Conservation (phyloP, 2,797 vertebrate genomes). For the Capromys pilorides region DNA sequence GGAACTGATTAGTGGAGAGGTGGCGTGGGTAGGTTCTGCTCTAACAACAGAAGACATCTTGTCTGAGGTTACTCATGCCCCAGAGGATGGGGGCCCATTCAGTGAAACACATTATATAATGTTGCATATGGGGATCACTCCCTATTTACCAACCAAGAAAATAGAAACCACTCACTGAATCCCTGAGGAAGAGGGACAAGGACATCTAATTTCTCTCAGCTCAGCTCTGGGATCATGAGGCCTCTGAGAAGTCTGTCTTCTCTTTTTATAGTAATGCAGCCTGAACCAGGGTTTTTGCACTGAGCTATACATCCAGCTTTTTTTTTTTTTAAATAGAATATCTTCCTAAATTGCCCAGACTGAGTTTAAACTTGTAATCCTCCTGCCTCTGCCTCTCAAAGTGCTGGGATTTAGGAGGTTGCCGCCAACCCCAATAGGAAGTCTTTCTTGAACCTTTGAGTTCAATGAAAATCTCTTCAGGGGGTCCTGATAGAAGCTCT, state of each 20-base stretch:
- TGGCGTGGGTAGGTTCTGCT: neutral
- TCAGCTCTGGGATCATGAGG: neutral
- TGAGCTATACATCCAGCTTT: neutral
- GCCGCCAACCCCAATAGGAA: neutral
- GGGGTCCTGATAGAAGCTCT: neutral
- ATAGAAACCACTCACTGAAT: neutral
- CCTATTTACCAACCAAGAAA: neutral
- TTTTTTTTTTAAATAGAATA: neutral
- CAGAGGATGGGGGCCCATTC: neutral
- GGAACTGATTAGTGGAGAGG: neutral
- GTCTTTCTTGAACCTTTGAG: neutral
- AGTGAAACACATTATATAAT: neutral
- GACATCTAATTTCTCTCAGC: neutral
- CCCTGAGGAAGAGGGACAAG: neutral
- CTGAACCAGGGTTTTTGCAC: neutral
- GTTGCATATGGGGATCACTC: neutral
- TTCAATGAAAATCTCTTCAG: neutral
- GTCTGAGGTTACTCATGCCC: neutral
- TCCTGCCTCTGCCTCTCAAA: neutral
- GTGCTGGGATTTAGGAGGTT: neutral
- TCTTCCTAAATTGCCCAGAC: neutral
- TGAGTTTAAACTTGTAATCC: neutral
- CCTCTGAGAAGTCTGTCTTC: neutral
- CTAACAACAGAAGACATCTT: neutral
- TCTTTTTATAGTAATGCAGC: neutral